Conservation (phyloP, 37 sponge, comb jelly and placozoan species). For the Mnemiopsis leidyi region DNA sequence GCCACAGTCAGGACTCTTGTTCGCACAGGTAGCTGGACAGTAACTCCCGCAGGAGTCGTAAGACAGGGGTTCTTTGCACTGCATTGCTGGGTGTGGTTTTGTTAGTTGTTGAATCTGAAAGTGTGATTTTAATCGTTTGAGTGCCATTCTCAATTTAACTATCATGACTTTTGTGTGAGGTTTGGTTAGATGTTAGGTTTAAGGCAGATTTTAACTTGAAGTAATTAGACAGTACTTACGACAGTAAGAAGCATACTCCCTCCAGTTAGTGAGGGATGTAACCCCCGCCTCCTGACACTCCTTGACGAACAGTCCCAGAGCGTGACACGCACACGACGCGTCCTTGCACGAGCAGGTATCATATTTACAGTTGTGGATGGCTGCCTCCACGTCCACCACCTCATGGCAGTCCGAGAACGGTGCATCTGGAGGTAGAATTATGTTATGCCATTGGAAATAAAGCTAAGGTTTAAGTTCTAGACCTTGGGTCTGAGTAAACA, state of each 20-base stretch:
- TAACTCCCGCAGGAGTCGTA: constrained; percentile 61
- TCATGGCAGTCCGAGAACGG: constrained; percentile 30
- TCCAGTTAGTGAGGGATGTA: not conserved
- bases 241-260: not conserved
- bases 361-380: constrained; percentile 31
- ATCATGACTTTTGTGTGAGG: no score
- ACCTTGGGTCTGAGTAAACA: no score
- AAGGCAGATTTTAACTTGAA: no score
- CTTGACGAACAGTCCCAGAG: constrained; percentile 13
- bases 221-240: no score
- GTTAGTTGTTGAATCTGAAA: no score
- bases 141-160: no score
- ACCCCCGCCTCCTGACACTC: constrained; percentile 26
- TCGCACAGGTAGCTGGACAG: constrained; percentile 44
- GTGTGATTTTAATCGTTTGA: no score
- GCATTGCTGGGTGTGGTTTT: not conserved
- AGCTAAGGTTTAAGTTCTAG: no score
- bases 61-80: not conserved
- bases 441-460: no score
- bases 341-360: constrained; percentile 40
- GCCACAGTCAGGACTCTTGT: constrained; percentile 7
- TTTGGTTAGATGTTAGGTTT: no score
- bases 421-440: not conserved
- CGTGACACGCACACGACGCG: not conserved
- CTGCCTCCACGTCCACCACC: not conserved